Percentiles rank a stretch among this genome's conserved stretches.
These are phyloP conservation scores for Dascillus cervinus DNA, from an alignment of 2,888 invertebrate species.

Conservation along the genomic window DNA sequence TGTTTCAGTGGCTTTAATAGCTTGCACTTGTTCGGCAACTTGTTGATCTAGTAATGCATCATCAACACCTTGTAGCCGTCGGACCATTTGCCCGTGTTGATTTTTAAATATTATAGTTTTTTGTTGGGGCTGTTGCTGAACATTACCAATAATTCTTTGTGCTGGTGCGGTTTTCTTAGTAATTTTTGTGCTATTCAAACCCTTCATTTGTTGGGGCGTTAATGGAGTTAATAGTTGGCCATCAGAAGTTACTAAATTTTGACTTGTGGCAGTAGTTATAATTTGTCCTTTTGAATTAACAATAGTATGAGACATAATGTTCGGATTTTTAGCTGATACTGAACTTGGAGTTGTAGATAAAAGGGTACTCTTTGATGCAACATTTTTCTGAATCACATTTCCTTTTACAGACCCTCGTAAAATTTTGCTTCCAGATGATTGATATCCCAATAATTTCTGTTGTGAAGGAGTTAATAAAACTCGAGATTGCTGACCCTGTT, in stretches of 20 bases:
- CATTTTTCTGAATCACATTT: conserved; percentile 18
- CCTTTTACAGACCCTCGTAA: conserved; percentile 20
- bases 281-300: conserved; percentile 52
- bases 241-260: conserved; percentile 35
- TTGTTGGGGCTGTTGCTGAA: conserved; percentile 21
- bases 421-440: conserved; percentile 28
- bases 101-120: conserved; percentile 40
- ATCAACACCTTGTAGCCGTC: conserved; percentile 33
- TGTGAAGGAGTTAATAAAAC: conserved; percentile 55
- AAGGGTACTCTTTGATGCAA: conserved; percentile 21
- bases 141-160: conserved; percentile 12
- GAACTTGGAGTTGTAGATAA: conserved; percentile 11
- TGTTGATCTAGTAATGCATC: conserved; percentile 34
- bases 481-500: conserved; percentile 53
- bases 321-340: conserved; percentile 9
- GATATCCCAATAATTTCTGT: conserved; percentile 51
- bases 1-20: conserved; percentile 34
- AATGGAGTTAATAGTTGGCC: conserved; percentile 38
- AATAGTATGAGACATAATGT: conserved; percentile 40
- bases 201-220: conserved; percentile 38
- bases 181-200: too few relatives aligned
- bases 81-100: conserved; percentile 37
- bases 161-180: conserved; percentile 33
- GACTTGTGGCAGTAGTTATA: conserved; percentile 42
- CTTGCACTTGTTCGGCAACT: conserved; percentile 40